Evolutionary conservation across 2,797 vertebrate genomes (phyloP), one percentile per base, ranked within the genome.

Genomic region (Chrosomus eos): DNA sequence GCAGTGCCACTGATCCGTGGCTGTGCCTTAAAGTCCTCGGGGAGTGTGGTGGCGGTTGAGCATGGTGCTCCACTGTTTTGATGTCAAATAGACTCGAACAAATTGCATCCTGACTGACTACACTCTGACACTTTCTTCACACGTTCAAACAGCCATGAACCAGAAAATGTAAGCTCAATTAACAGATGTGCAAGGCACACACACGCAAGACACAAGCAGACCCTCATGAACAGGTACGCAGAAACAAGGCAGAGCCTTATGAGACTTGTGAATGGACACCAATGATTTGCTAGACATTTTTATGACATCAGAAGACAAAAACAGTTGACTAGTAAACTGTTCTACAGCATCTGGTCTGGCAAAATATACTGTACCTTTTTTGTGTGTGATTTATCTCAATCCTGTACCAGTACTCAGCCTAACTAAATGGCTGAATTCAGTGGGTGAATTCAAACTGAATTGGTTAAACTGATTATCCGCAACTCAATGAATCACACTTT

Each of bases 51-150:
- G 40, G 85, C 26, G 11, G 33, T 66, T 45, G 60, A 73, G 58
- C 28, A 55, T 28, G 76, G 38, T 33, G 64, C 70, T 58, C 28
- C 18, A 48, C 55, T 73, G 66, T 83, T 86, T 77, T 75, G 86
- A 87, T 38, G 64, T 79, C 73, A 84, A 86, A 89, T 82, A 83
- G 72, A 81, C 86, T 82, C 21, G 21, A 83, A 86, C 87, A 81
- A 72, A 87, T 85, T 79, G 80, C 89, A 85, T 87, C 74, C 83
- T 73, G 62, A 75, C 71, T 28, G 18, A 75, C 85, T 83, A 70
- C 38, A 74, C 23, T 36, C 76, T 40, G 51, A 75, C 33, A 55
- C 70, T 85, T 86, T 83, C 75, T 48, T 86, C 71, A 84, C 76
- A 83, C 31, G 3, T 75, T 83, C 72, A 43, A 68, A 16, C 55